Conservation (phyloP, 2,888 invertebrate genomes). For the Isotomurus palustris region DNA sequence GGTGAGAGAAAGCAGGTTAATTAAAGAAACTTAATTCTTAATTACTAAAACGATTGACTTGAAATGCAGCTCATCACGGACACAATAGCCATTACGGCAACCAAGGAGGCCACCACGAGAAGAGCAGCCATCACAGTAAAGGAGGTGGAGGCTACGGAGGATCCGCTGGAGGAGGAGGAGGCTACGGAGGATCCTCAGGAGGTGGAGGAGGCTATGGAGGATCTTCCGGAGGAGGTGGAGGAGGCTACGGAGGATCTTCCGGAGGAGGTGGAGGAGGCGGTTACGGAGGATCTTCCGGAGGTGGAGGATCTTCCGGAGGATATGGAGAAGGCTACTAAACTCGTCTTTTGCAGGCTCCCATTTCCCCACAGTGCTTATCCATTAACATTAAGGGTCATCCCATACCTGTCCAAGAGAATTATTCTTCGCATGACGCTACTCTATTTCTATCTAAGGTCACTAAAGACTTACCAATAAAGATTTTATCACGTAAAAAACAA, state of each 20-base stretch:
- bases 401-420: no score
- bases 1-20: no score
- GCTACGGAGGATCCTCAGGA: conserved; percentile 13
- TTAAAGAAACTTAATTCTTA: background rate
- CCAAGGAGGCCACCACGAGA: conserved; percentile 30
- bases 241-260: background rate
- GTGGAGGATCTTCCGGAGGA: conserved; percentile 7
- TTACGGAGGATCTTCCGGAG: background rate
- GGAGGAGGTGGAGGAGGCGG: conserved; percentile 10
- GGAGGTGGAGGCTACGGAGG: conserved; percentile 20
- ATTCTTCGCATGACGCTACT: no score
- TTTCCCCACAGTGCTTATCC: background rate
- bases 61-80: conserved; percentile 16
- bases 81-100: conserved; percentile 33
- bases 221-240: conserved; percentile 7
- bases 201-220: conserved; percentile 9
- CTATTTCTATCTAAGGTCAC: no score
- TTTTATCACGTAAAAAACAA: no score
- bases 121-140: conserved; percentile 18
- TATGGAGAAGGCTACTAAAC: conserved; percentile 23
- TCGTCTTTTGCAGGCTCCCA: background rate
- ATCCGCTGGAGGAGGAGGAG: conserved; percentile 3
- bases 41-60: background rate
- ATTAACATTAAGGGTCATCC: background rate
- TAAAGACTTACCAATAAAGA: no score